Base-by-base conservation (phyloP, 2,888 invertebrate species). In the Subacronicta megacephala region DNA sequence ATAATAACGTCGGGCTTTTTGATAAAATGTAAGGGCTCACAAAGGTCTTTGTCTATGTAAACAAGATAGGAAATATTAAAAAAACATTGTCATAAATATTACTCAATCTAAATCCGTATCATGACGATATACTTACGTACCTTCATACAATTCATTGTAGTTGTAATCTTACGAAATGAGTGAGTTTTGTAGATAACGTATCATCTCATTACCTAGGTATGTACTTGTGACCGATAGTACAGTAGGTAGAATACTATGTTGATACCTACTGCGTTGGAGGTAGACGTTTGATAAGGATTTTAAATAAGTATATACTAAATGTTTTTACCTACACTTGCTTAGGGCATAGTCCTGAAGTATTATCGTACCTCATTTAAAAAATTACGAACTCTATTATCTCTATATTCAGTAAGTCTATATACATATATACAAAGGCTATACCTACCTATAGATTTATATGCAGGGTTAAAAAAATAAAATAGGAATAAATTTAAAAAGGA, bases 201-300 rank as follows among this genome's bases (percentile, higher is more conserved):
- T 73, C 72, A 63, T 65, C 57, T 66, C 59, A 63, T 72, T 72
- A 68, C 63, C 46, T 31, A 29, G 43, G 20, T 36, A 29, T 38
- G 20, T 36, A 62, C 47, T 61, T 20, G 31, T 35, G 72, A 68
- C 73, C 71, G 80, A 80, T 80, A 80, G 12, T 12, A 1, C 3
- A 1, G 31, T 31, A 31, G 31, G 26, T 23, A 23, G 20, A 6
- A 6, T n/a, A 12, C 2, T 10, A 12, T 12, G 29, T 37, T 41
- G 23, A 58, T 33, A 35, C 16, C 15, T 47, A 33, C 35, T 16
- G 54, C 41, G 49, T 52, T 40, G 50, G 54, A 46, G 29, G 49
- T 66, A 59, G 64, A 62, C 44, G 56, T 41, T 63, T 64, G 67
- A 75, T 77, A 73, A 63, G 52, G 58, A 50, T 52, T 43, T n/a